phyloP scores from a whole-genome alignment of 1,140 invertebrate genomes.

The Scaptomyza montana region DNA sequence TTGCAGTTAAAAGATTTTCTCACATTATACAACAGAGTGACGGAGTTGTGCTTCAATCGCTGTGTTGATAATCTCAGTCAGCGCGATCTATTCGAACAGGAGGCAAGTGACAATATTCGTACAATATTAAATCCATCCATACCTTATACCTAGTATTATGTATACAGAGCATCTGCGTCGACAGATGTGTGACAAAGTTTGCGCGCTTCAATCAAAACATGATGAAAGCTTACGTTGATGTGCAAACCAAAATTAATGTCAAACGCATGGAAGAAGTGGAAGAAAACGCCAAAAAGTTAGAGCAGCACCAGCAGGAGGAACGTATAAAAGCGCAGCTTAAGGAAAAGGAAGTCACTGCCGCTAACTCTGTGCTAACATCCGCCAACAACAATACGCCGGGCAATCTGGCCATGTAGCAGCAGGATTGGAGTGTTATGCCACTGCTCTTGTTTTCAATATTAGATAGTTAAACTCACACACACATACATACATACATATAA shows the following conservation, averaged over 20 bases:
- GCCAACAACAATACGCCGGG: constrained; percentile 13
- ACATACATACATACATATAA: background rate
- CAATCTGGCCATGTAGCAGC: constrained; percentile 60
- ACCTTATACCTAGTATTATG: background rate
- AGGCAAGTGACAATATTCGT: constrained; percentile 84
- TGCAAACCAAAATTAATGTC: constrained; percentile 69
- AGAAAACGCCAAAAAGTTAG: constrained; percentile 51
- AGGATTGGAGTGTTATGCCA: constrained; percentile 45
- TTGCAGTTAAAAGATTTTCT: constrained; percentile 92
- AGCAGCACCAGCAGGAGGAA: constrained; percentile 56
- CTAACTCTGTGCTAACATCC: constrained; percentile 36
- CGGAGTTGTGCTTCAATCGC: constrained; percentile 92
- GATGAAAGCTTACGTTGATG: constrained; percentile 82
- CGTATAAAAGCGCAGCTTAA: constrained; percentile 51
- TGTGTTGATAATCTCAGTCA: constrained; percentile 93
- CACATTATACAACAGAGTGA: constrained; percentile 93
- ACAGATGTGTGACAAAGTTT: constrained; percentile 94
- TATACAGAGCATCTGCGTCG: constrained; percentile 86
- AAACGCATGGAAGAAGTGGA: constrained; percentile 73
- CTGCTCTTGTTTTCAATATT: constrained; percentile 59
- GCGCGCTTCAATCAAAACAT: constrained; percentile 93
- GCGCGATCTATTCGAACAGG: constrained; percentile 88
- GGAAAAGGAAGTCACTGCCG: constrained; percentile 31
- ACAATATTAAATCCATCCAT: background rate
- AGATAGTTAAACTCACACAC: constrained; percentile 59